These are phyloP conservation scores for Smittia sp. DNA, from an alignment of 2,888 invertebrate species.

Conservation along the genomic window DNA sequence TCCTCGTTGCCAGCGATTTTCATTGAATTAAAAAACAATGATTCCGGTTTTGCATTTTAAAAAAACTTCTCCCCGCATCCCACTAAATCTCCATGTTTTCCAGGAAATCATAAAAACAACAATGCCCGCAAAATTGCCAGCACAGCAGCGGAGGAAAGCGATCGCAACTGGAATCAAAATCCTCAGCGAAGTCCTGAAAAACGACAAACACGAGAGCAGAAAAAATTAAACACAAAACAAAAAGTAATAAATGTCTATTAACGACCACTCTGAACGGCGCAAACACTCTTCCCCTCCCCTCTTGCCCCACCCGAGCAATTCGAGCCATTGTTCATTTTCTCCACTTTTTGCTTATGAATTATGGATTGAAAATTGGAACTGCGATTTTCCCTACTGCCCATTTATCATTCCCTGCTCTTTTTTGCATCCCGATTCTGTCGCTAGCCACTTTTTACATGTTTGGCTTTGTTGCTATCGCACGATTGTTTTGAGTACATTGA, in stretches of 20 bases:
- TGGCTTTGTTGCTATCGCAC: background rate
- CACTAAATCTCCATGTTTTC: slow-evolving; percentile 21
- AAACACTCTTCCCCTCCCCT: background rate
- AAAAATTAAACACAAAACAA: slow-evolving; percentile 23
- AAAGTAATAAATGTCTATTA: slow-evolving; percentile 39
- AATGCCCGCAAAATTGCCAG: slow-evolving; percentile 34
- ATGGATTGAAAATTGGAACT: slow-evolving; percentile 36
- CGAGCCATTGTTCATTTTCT: slow-evolving; percentile 25
- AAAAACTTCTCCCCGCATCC: background rate
- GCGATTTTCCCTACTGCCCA: slow-evolving; percentile 37
- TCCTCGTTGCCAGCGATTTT: background rate
- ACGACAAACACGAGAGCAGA: background rate
- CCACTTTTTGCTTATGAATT: slow-evolving; percentile 32
- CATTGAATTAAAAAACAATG: slow-evolving; percentile 18
- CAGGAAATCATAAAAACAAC: slow-evolving; percentile 38
- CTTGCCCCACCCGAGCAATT: background rate
- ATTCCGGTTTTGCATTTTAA: background rate
- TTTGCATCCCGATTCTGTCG: slow-evolving; percentile 5
- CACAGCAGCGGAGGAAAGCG: slow-evolving; percentile 18
- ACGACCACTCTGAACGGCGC: slow-evolving; percentile 28
- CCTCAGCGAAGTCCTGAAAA: slow-evolving; percentile 30
- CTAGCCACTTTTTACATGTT: slow-evolving; percentile 7
- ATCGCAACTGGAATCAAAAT: slow-evolving; percentile 21
- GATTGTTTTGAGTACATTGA: background rate
- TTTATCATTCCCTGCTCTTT: slow-evolving; percentile 31